A percentile compares a stretch with the other conserved stretches of the same genome.
Conservation (phyloP, 2,888 invertebrate genomes). For the Nomada ferruginata region DNA sequence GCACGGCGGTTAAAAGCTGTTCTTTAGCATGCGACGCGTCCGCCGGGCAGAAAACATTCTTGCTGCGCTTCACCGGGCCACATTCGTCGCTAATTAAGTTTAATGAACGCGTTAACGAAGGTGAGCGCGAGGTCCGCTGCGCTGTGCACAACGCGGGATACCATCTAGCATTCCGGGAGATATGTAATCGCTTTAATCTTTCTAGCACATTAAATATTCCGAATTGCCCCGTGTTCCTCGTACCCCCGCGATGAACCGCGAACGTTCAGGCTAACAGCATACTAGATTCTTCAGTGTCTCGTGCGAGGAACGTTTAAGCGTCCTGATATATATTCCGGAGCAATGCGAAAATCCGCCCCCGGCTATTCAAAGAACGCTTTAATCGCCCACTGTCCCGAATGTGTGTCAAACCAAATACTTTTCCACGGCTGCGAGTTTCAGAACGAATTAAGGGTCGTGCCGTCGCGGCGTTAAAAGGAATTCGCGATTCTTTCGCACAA, state of each 20-base stretch:
- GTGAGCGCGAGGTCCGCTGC: neutral
- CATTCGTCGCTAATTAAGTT: conserved; percentile 38
- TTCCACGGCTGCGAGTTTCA: neutral
- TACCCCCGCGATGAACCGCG: conserved; percentile 22
- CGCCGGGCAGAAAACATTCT: neutral
- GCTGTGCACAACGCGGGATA: conserved; percentile 26
- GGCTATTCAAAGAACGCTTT: conserved; percentile 21
- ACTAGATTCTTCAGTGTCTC: conserved; percentile 25
- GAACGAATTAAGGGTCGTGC: neutral
- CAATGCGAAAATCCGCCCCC: conserved; percentile 10
- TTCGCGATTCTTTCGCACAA: neutral
- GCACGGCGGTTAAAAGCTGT: too few species aligned
- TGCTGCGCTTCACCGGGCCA: neutral
- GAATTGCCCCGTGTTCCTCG: conserved; percentile 43
- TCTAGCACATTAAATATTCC: conserved; percentile 48
- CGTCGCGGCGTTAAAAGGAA: conserved; percentile 1
- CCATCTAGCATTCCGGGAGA: conserved; percentile 21
- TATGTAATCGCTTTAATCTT: conserved; percentile 52
- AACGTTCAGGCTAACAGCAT: conserved; percentile 7
- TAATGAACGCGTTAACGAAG: conserved; percentile 51
- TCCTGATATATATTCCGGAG: conserved; percentile 16
- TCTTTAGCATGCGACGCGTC: too few species aligned
- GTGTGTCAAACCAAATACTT: neutral
- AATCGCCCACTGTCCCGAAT: conserved; percentile 5
- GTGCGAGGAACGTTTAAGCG: conserved; percentile 17